Conservation (phyloP, 2,113 vertebrate genomes). For the Rallus limicola region DNA sequence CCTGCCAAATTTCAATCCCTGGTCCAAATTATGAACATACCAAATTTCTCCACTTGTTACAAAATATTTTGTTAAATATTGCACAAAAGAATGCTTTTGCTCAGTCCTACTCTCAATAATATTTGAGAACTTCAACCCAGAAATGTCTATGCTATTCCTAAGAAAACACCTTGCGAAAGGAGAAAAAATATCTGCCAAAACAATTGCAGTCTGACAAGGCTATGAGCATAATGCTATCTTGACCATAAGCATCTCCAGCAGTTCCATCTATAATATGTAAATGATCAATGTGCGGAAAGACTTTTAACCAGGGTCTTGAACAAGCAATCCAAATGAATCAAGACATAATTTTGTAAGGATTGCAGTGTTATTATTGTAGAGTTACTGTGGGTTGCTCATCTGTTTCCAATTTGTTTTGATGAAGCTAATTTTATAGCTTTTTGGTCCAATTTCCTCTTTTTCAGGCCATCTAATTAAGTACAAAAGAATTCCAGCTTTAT, state of each 20-base stretch:
- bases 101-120: neutral
- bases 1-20: neutral
- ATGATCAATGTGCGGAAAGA: neutral
- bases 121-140: neutral
- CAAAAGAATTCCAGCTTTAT: conserved; percentile 34
- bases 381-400: neutral
- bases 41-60: neutral
- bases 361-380: neutral
- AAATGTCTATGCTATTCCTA: neutral
- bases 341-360: neutral
- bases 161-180: neutral
- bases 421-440: neutral
- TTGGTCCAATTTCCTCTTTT: conserved; percentile 15
- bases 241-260: neutral
- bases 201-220: neutral
- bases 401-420: conserved; percentile 17
- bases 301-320: neutral
- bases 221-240: accelerated
- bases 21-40: neutral
- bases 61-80: neutral
- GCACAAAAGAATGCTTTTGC: neutral
- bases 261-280: neutral
- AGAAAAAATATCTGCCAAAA: neutral
- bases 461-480: neutral
- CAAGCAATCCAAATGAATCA: neutral